Evolutionary conservation across 2,113 vertebrate species (phyloP).

Genomic region (Rattus norvegicus): DNA sequence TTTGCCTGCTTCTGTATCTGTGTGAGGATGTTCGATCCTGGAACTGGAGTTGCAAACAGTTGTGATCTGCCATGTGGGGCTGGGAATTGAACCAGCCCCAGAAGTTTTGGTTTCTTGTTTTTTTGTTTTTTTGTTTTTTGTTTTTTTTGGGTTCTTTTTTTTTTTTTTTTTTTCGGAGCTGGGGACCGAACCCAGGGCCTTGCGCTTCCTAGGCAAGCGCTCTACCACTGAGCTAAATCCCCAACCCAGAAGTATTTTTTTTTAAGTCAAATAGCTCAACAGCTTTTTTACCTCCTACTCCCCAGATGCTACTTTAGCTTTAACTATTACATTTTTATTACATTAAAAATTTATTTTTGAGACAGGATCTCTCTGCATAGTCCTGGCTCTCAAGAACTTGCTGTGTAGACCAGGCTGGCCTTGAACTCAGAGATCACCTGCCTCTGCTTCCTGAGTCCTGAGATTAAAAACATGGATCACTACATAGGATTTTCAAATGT

Average conservation of each 20-base stretch:
- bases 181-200: no score
- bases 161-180: no score
- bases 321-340: neutral
- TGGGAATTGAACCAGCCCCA: neutral
- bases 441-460: neutral
- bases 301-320: neutral
- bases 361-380: neutral
- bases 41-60: no score
- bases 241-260: neutral
- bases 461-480: neutral
- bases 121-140: no score
- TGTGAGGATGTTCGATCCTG: no score
- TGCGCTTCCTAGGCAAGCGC: no score
- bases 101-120: no score
- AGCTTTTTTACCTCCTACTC: neutral
- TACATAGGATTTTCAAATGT: neutral
- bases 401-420: neutral
- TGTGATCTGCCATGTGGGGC: no score
- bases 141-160: no score
- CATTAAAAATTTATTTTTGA: neutral
- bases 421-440: neutral
- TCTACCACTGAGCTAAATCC: no score
- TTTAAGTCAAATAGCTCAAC: neutral
- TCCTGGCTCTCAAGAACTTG: neutral
- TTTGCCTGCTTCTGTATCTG: no score